Conservation (phyloP, 2,113 vertebrate species). For the Tor tambroides region DNA sequence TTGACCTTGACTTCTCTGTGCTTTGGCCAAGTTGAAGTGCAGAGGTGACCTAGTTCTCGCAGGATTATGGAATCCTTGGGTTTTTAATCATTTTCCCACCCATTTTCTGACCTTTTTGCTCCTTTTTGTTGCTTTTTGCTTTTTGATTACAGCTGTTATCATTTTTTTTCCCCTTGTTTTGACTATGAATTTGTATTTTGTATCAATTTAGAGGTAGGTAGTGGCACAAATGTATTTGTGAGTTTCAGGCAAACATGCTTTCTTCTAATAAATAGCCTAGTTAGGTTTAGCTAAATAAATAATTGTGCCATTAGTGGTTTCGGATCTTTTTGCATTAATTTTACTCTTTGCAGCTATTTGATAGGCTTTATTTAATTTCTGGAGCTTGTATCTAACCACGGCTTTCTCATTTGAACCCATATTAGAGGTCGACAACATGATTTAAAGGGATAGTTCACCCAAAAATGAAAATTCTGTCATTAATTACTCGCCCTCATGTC, state of each 20-base stretch:
- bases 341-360: background rate
- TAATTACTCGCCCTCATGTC: too few species aligned
- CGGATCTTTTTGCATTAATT: background rate
- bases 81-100: background rate
- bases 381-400: background rate
- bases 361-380: background rate
- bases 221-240: background rate
- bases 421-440: background rate
- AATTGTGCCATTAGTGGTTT: background rate
- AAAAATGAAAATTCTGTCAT: too few species aligned
- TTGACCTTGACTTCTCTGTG: background rate
- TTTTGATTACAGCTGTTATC: background rate
- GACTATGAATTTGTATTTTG: background rate
- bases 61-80: background rate
- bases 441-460: background rate
- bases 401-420: background rate
- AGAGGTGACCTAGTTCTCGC: background rate
- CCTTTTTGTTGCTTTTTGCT: background rate
- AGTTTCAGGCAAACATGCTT: background rate
- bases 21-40: background rate
- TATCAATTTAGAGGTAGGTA: background rate
- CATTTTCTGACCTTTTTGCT: background rate
- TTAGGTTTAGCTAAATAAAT: background rate
- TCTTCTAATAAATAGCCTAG: background rate
- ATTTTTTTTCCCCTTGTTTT: background rate